Evolutionary conservation across 2,888 invertebrate genomes (phyloP).

Genomic region (Cryptus armator): DNA sequence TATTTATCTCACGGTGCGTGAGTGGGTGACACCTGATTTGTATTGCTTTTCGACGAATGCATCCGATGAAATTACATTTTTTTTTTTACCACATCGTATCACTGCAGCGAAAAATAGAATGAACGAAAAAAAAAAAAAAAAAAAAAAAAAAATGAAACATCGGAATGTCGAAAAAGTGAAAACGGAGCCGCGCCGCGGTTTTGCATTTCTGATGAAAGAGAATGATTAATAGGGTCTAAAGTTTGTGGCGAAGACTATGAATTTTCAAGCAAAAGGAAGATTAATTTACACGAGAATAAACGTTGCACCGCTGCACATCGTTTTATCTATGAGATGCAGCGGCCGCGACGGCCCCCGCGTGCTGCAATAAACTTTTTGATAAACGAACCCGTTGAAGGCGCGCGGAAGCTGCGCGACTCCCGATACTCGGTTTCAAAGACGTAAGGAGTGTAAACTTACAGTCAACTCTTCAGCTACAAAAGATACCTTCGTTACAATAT

Average conservation of each 20-base stretch:
- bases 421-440: background rate
- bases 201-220: conserved; percentile 35
- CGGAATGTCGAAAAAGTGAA: background rate
- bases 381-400: conserved; percentile 28
- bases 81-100: conserved; percentile 2
- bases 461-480: background rate
- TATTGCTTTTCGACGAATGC: background rate
- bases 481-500: background rate
- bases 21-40: background rate
- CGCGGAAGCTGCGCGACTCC: background rate
- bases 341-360: background rate
- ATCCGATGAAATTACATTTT: conserved; percentile 12
- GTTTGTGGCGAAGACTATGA: conserved; percentile 6
- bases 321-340: conserved; percentile 55
- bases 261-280: conserved; percentile 34
- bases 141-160: background rate
- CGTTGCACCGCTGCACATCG: background rate
- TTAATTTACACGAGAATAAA: conserved; percentile 30
- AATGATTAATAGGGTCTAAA: conserved; percentile 38
- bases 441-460: background rate
- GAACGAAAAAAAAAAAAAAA: background rate
- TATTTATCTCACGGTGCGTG: background rate
- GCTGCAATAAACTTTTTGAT: conserved; percentile 46
- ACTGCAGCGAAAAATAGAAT: too few species aligned
- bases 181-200: background rate